Conservation (phyloP, 2,888 invertebrate species). For the Spodoptera exigua region DNA sequence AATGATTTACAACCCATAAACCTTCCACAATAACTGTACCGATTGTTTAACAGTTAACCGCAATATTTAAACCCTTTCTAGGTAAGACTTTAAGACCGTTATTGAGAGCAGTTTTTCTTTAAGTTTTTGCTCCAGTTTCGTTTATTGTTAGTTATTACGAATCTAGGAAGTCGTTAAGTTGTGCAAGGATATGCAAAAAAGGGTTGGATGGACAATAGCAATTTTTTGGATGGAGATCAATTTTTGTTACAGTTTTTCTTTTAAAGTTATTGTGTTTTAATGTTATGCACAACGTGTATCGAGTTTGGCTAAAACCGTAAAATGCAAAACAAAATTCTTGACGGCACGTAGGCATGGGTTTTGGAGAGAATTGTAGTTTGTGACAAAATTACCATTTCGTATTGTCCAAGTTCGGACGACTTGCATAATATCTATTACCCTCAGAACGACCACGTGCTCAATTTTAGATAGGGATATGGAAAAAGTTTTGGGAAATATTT, state of each 20-base stretch:
- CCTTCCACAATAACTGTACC: slow-evolving; percentile 86
- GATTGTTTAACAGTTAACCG: slow-evolving; percentile 88
- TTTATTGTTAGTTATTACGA: slow-evolving; percentile 69
- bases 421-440: too few species aligned
- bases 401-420: background rate
- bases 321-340: slow-evolving; percentile 58
- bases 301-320: slow-evolving; percentile 61
- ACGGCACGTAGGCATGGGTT: slow-evolving; percentile 39
- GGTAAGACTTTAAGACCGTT: slow-evolving; percentile 73
- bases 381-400: background rate
- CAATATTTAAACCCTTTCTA: slow-evolving; percentile 88
- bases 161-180: slow-evolving; percentile 77
- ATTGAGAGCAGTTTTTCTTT: slow-evolving; percentile 65
- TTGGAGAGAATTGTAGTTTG: slow-evolving; percentile 23
- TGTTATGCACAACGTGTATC: slow-evolving; percentile 63
- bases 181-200: slow-evolving; percentile 87
- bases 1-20: slow-evolving; percentile 88
- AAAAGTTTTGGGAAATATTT: too few species aligned
- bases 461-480: too few species aligned
- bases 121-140: slow-evolving; percentile 85
- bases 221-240: slow-evolving; percentile 59
- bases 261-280: slow-evolving; percentile 66
- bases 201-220: slow-evolving; percentile 70
- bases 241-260: slow-evolving; percentile 65
- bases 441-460: too few species aligned